phyloP scores from a whole-genome alignment of 2,888 invertebrate genomes.

The Tipula vernalis region DNA sequence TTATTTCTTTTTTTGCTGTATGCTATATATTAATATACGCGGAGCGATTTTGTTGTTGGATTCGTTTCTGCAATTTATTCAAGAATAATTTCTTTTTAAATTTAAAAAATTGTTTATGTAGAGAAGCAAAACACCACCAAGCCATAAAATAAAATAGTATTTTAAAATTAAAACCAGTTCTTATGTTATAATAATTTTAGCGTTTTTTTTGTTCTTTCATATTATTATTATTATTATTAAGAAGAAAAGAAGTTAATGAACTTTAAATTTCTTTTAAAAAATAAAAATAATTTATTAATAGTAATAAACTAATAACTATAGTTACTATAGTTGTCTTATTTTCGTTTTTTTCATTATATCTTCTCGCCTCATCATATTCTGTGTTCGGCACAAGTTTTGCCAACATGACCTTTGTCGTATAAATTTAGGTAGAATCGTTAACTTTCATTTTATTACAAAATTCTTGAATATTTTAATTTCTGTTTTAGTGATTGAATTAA shows the following conservation, averaged over 20 bases:
- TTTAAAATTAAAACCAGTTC: not conserved
- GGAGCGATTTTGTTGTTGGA: not conserved
- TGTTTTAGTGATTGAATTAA: not conserved
- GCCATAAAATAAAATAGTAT: not conserved
- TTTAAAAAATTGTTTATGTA: not conserved
- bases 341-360: not conserved
- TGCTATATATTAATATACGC: not conserved
- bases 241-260: not conserved
- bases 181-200: not conserved
- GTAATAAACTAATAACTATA: not conserved
- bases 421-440: not conserved
- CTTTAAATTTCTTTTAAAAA: conserved; percentile 4
- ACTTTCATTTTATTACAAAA: not conserved
- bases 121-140: not conserved
- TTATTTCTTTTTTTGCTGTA: not conserved
- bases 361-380: not conserved
- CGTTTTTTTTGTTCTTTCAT: not conserved
- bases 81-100: not conserved
- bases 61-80: not conserved
- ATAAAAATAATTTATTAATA: not conserved
- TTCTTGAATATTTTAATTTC: not conserved
- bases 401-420: not conserved
- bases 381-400: not conserved
- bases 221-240: not conserved
- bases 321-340: not conserved